Evolutionary conservation across 2,113 vertebrate genomes (phyloP), one percentile per base, ranked within the genome.

Genomic region (Propithecus coquereli): DNA sequence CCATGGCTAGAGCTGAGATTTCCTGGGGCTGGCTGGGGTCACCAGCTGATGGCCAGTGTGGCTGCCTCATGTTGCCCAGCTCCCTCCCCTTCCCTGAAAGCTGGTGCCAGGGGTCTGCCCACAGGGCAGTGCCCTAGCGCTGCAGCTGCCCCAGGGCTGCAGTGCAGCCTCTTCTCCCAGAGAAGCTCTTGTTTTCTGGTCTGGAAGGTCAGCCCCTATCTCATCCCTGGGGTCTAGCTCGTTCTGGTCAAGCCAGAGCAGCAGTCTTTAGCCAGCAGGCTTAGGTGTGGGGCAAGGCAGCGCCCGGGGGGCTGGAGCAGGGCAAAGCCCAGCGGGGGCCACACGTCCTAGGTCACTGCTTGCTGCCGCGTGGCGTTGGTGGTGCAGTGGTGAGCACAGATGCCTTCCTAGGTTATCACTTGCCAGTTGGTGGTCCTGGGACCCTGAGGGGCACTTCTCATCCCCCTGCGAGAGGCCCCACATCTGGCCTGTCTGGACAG

Each of bases 241-340:
- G 16, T 5, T 2, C 27, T 0, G 13, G 27, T 52, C 61, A 54
- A 71, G 16, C 37, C 37, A 30, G 34, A 34, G 40, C 34, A 9
- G 37, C 27, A 2, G 18, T 23, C 22, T 68, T 45, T 27, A 40
- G 71, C 63, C 79, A 40, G 37, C 37, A 23, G 43, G 79, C 13
- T n/a, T 20, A 3, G 30, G n/a, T 0, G 7, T n/a, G 20, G 61
- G 63, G 2, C n/a, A 14, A 47, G 43, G 43, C 9, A 2, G 40
- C 3, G 17, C 50, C 34, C 0, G 11, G 68, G 22, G 23, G 23
- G 37, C 25, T 18, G 54, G 14, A 22, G 80, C 14, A 57, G 3
- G 59, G 50, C 5, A 68, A 11, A 63, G 11, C 27, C 45, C 22
- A 50, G 30, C 3, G 52, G 7, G 63, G 59, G n/a, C 50, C 13